These are phyloP conservation scores for Ormyrus thymus DNA, from an alignment of 2,888 invertebrate genomes.

Conservation along the genomic window DNA sequence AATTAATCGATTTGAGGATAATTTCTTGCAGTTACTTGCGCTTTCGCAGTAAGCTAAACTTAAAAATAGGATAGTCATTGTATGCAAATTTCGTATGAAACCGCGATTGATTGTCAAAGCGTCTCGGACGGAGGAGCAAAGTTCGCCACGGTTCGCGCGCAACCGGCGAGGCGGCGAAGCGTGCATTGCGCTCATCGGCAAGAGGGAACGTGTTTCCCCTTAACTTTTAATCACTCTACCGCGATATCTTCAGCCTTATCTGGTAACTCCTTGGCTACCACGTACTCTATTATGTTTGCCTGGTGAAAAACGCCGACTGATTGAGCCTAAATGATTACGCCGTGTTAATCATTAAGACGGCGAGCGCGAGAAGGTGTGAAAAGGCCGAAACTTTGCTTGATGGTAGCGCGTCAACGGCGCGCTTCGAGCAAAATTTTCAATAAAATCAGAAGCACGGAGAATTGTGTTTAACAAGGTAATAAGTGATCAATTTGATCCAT, in stretches of 20 bases:
- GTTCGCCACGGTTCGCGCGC: slow-evolving; percentile 28
- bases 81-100: slow-evolving; percentile 45
- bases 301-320: slow-evolving; percentile 67
- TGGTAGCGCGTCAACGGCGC: not conserved
- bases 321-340: slow-evolving; percentile 70
- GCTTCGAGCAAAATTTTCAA: slow-evolving; percentile 1
- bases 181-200: slow-evolving; percentile 17
- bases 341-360: slow-evolving; percentile 66
- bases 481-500: too few relatives aligned
- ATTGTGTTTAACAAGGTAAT: too few relatives aligned
- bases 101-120: slow-evolving; percentile 40
- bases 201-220: slow-evolving; percentile 42
- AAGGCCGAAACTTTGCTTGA: not conserved
- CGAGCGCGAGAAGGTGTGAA: slow-evolving; percentile 42
- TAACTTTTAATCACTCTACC: slow-evolving; percentile 56
- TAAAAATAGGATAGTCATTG: slow-evolving; percentile 25
- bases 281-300: slow-evolving; percentile 62
- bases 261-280: slow-evolving; percentile 60
- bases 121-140: not conserved
- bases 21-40: too few relatives aligned
- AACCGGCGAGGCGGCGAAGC: not conserved
- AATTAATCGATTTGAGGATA: too few relatives aligned
- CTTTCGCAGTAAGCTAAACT: too few relatives aligned
- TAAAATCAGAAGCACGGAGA: not conserved
- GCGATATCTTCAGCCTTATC: slow-evolving; percentile 56